A percentile compares a stretch with the other conserved stretches of the same genome.
These are phyloP conservation scores for Erebia epiphron DNA, from an alignment of 2,888 invertebrate species.

Conservation along the genomic window DNA sequence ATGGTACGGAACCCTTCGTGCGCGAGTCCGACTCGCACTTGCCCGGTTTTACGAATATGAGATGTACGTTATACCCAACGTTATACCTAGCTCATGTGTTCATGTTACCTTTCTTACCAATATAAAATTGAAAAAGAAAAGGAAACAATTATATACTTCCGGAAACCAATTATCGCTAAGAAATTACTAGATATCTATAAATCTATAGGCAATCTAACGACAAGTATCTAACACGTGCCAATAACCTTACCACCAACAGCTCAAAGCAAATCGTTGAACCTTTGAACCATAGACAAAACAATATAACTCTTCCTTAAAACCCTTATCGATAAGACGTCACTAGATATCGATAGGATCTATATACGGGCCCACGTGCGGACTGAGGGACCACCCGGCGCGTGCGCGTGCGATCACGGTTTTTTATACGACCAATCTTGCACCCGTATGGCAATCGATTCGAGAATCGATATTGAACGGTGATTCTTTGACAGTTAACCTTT, in stretches of 20 bases:
- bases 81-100: too few species aligned
- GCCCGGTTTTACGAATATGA: too few species aligned
- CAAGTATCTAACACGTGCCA: constrained; percentile 3
- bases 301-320: constrained; percentile 33
- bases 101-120: too few species aligned
- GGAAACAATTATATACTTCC: too few species aligned
- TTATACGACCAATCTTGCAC: constrained; percentile 44
- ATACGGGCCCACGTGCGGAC: constrained; percentile 73
- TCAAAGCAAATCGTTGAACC: constrained; percentile 16
- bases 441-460: constrained; percentile 38
- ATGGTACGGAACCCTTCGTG: too few species aligned
- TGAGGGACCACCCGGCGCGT: constrained; percentile 64
- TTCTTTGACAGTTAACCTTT: constrained; percentile 25
- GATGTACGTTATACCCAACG: too few species aligned
- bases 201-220: too few species aligned
- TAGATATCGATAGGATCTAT: constrained; percentile 68
- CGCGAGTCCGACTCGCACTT: too few species aligned
- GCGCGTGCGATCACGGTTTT: constrained; percentile 59
- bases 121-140: too few species aligned
- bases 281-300: constrained; percentile 31
- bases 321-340: constrained; percentile 54
- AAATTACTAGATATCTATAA: background rate
- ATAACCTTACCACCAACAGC: constrained; percentile 13
- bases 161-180: background rate
- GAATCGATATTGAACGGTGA: constrained; percentile 30